phyloP scores from a whole-genome alignment of 2,888 invertebrate species.

The Drosophila nigritarsus region DNA sequence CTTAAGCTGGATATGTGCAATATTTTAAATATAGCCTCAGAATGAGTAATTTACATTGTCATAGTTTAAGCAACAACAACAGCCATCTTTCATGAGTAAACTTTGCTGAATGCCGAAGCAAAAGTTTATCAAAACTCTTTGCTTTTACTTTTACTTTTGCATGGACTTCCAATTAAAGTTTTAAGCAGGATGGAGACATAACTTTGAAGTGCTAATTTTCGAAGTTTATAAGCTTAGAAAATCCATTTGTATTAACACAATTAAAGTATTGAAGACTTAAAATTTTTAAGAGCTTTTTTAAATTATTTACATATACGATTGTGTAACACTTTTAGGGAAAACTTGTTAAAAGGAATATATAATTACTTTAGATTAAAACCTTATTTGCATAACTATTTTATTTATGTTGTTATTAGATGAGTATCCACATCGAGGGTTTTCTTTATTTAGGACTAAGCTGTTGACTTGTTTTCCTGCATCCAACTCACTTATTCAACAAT shows the following conservation, averaged over 20 bases:
- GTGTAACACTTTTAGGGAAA: background rate
- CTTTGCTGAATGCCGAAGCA: background rate
- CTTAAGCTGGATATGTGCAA: conserved; percentile 30
- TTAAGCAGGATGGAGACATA: conserved; percentile 16
- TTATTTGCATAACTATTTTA: background rate
- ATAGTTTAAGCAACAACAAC: conserved; percentile 13
- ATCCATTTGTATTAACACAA: too few relatives aligned
- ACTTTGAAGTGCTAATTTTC: conserved; percentile 36
- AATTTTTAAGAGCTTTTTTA: too few relatives aligned
- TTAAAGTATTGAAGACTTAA: too few relatives aligned
- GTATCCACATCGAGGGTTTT: background rate
- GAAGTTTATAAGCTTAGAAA: conserved; percentile 7
- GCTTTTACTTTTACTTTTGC: conserved; percentile 13
- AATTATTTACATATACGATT: background rate
- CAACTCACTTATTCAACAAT: conserved; percentile 3
- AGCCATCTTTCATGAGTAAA: background rate
- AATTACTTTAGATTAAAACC: background rate
- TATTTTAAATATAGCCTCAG: conserved; percentile 23
- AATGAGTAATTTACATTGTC: conserved; percentile 15
- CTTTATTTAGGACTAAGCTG: background rate
- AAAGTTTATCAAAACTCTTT: conserved; percentile 36
- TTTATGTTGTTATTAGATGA: background rate
- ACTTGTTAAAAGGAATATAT: background rate
- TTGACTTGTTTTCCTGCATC: background rate
- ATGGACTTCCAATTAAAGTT: conserved; percentile 42